A percentile compares a stretch with the other conserved stretches of the same genome.
phyloP scores from a whole-genome alignment of 2,888 invertebrate genomes.

The Melikaiella ostensackeni region DNA sequence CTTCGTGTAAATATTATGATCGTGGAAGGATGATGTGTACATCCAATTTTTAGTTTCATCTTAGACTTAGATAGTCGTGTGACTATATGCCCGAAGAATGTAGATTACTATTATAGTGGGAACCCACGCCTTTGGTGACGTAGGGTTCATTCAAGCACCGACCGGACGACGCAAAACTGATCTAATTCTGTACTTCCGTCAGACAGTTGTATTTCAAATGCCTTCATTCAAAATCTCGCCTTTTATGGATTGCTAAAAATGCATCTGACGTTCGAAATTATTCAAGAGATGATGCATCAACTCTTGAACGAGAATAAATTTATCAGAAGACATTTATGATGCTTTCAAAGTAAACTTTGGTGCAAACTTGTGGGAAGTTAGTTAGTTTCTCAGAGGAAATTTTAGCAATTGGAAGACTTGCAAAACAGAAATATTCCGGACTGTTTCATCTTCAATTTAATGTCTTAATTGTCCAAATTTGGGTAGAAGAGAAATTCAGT shows the following conservation, averaged over 20 bases:
- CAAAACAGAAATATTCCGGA: neutral
- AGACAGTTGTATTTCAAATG: conserved; percentile 41
- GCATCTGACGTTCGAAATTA: conserved; percentile 25
- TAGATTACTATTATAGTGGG: conserved; percentile 56
- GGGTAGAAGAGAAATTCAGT: no score
- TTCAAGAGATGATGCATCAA: conserved; percentile 6
- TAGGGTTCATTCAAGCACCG: conserved; percentile 63
- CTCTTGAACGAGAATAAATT: neutral
- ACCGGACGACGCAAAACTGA: conserved; percentile 59
- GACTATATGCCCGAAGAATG: conserved; percentile 54
- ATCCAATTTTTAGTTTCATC: conserved; percentile 45
- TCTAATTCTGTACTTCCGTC: conserved; percentile 67
- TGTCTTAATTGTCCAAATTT: no score
- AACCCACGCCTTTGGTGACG: conserved; percentile 54
- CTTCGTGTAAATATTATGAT: conserved; percentile 43
- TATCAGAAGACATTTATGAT: neutral
- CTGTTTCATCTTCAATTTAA: no score
- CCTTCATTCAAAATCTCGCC: conserved; percentile 46
- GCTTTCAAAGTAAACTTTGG: neutral
- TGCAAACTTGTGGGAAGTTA: neutral
- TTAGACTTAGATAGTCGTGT: conserved; percentile 42
- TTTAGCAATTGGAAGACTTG: neutral
- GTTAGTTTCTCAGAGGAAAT: neutral
- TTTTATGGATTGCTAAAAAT: conserved; percentile 52
- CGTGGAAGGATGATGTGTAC: conserved; percentile 10